A percentile compares a stretch with the other conserved stretches of the same genome.
Evolutionary conservation across 2,888 invertebrate genomes (phyloP).

Genomic region (Keiferia lycopersicella): DNA sequence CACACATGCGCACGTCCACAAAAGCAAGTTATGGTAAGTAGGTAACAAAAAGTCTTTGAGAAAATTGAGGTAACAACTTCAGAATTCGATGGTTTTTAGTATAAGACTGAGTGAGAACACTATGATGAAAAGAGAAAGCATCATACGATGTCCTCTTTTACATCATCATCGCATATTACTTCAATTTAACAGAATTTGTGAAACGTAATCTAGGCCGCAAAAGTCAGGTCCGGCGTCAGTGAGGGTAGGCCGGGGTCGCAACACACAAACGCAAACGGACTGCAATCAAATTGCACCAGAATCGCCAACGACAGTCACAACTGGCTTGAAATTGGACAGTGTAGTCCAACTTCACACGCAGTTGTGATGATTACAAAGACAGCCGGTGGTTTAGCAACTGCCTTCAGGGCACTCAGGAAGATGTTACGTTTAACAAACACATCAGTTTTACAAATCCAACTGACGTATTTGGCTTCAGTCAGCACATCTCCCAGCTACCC

Average conservation of each 20-base stretch:
- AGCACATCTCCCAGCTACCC: not conserved
- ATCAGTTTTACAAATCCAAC: not conserved
- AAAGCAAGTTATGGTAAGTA: slow-evolving; percentile 7
- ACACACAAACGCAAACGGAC: slow-evolving; percentile 1
- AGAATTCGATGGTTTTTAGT: not conserved
- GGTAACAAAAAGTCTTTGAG: not conserved
- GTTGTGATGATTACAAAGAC: slow-evolving; percentile 5
- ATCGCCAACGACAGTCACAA: slow-evolving; percentile 14
- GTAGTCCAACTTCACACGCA: not conserved
- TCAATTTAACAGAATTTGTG: not conserved
- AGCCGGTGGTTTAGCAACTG: slow-evolving; percentile 7
- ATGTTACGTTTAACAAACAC: not conserved
- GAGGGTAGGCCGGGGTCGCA: slow-evolving; percentile 7
- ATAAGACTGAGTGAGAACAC: not conserved
- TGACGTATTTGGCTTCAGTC: not conserved
- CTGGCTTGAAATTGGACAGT: not conserved
- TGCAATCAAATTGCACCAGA: not conserved
- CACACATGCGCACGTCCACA: slow-evolving; percentile 11
- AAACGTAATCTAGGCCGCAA: slow-evolving; percentile 10
- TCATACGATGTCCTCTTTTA: not conserved
- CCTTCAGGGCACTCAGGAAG: not conserved
- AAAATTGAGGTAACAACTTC: slow-evolving; percentile 3
- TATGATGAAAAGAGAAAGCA: not conserved
- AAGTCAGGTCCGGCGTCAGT: slow-evolving; percentile 9
- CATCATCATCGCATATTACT: not conserved